phyloP scores from a whole-genome alignment of 2,113 vertebrate species.

The Phalacrocorax pelagicus region DNA sequence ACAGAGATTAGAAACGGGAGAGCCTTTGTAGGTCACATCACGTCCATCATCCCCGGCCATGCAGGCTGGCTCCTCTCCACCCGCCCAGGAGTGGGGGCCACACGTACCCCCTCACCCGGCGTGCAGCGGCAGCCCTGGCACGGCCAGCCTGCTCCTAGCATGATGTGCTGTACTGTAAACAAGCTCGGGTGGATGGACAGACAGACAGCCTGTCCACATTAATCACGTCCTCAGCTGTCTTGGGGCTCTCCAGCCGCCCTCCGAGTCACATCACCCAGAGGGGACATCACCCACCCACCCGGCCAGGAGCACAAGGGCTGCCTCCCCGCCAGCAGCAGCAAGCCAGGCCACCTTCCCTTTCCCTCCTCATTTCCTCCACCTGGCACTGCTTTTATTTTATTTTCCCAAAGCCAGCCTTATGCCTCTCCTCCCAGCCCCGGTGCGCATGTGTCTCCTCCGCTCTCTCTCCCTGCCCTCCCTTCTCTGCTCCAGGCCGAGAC shows the following conservation, averaged over 20 bases:
- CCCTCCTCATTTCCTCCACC: not conserved
- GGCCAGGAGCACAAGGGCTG: accelerated
- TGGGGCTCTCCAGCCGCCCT: not conserved
- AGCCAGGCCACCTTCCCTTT: not conserved
- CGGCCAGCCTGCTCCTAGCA: accelerated
- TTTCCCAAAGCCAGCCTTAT: not conserved
- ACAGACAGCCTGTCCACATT: not conserved
- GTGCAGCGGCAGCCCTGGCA: accelerated
- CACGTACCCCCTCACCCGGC: accelerated
- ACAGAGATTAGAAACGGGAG: slow-evolving; percentile 15
- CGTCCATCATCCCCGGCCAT: not conserved
- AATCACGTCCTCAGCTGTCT: not conserved
- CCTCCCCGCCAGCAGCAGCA: not conserved
- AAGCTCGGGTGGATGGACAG: not conserved
- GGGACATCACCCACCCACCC: not conserved
- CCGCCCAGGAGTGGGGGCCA: not conserved
- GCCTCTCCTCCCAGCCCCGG: not conserved
- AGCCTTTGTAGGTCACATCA: slow-evolving; percentile 52
- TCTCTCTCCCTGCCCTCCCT: not conserved
- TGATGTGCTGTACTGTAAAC: not conserved
- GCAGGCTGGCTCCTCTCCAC: not conserved
- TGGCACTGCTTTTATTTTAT: not conserved
- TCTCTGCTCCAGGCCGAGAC: not conserved
- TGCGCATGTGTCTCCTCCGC: not conserved
- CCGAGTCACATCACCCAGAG: not conserved